Base-by-base conservation (phyloP, 2,113 vertebrate genomes). In the Centropristis striata region DNA sequence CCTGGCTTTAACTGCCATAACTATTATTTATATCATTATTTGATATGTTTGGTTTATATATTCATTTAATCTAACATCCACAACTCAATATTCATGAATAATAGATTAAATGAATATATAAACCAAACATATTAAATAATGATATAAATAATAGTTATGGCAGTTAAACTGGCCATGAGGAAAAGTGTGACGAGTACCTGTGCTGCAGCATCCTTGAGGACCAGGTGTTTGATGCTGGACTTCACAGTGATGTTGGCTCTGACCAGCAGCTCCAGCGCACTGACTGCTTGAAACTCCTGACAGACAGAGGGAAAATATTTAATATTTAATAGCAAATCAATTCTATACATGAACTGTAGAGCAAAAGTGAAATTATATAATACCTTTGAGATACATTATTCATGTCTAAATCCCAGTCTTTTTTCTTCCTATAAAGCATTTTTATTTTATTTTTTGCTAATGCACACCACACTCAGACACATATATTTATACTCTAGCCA, bases 211-310 rank as follows among this genome's bases (percentile, higher is more conserved):
- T 97, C 95, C 84, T 75, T 95, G 51, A 99, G 94, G 86, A 96
- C 58, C 76, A 98, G 84, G 67, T 98, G 97, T 87, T 94, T 96
- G 85, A 97, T 92, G 83, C 91, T 96, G 53, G 97, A 98, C 74
- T 97, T 97, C 32, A 99, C 95, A 0, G 96, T 97, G 92, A 98
- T 96, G 81, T 95, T 97, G 64, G 97, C 97, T 64, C 95, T 93
- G 61, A 98, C 93, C 4, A 97, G 85, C 76, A 99, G 93, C 89
- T 98, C 96, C 93, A 98, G 84, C 2, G 95, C 96, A 72, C 96
- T 96, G 58, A 95, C 96, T 0, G 95, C 47, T 12, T 95, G 77
- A 70, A 95, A 98, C n/a, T 99, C 98, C 98, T 97, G 86, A 42
- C 13, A 75, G 53, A 84, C 16, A 49, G 15, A 71, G 25, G 25